A percentile compares a stretch with the other conserved stretches of the same genome.
These are phyloP conservation scores for Rhingia rostrata DNA, from an alignment of 2,888 invertebrate genomes.

Conservation along the genomic window DNA sequence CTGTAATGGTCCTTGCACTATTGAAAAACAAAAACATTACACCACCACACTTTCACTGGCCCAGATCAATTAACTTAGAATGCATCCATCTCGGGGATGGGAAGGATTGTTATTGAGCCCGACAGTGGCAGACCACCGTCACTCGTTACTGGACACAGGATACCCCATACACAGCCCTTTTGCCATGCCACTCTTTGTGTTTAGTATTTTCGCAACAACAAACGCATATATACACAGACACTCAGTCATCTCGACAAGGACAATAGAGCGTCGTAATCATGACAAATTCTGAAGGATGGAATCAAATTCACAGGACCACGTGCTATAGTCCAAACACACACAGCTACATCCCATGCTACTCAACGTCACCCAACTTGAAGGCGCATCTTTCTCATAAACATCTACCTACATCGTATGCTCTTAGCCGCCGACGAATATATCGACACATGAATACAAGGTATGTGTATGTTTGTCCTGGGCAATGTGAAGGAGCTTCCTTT, in stretches of 20 bases:
- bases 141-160: slow-evolving; percentile 27
- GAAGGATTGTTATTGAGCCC: slow-evolving; percentile 30
- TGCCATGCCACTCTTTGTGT: slow-evolving; percentile 8
- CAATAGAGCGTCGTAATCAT: slow-evolving; percentile 55
- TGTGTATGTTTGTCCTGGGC: neutral
- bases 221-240: neutral
- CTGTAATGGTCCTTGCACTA: neutral
- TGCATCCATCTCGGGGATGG: neutral
- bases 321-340: slow-evolving; percentile 36
- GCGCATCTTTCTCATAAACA: slow-evolving; percentile 44
- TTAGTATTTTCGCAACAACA: slow-evolving; percentile 12
- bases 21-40: neutral
- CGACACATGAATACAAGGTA: slow-evolving; percentile 6
- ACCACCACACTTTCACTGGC: slow-evolving; percentile 16
- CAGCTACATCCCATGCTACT: neutral
- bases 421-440: neutral
- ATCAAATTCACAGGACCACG: slow-evolving; percentile 38
- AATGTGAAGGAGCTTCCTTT: slow-evolving; percentile 52
- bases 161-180: slow-evolving; percentile 1
- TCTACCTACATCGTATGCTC: slow-evolving; percentile 39
- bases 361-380: neutral
- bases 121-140: slow-evolving; percentile 18
- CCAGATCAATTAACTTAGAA: slow-evolving; percentile 42
- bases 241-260: slow-evolving; percentile 22
- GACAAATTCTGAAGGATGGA: slow-evolving; percentile 59